These are phyloP conservation scores for Cladopsammia gracilis DNA, from an alignment of 64 coral and sea anemone genomes.

Conservation along the genomic window DNA sequence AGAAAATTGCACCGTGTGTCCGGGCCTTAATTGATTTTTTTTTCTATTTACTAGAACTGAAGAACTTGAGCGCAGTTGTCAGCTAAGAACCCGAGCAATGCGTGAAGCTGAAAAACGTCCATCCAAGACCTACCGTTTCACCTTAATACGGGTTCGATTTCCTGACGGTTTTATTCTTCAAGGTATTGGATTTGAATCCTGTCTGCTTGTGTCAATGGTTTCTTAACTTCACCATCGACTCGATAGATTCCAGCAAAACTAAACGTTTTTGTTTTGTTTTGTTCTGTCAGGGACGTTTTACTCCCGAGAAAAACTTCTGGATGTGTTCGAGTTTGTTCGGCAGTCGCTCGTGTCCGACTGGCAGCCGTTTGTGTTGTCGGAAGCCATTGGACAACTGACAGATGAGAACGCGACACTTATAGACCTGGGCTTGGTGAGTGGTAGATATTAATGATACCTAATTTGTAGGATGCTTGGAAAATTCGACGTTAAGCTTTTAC, in stretches of 20 bases:
- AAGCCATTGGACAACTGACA: slow-evolving; percentile 81
- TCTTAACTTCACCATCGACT: not conserved
- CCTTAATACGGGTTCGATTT: slow-evolving; percentile 89
- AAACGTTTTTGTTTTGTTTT: not conserved
- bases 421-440: slow-evolving; percentile 89
- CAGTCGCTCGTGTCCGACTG: slow-evolving; percentile 88
- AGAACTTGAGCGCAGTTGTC: slow-evolving; percentile 83
- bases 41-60: slow-evolving; percentile 57
- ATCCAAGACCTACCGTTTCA: slow-evolving; percentile 81
- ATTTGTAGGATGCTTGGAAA: too few relatives aligned
- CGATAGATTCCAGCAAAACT: not conserved
- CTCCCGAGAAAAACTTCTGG: slow-evolving; percentile 79
- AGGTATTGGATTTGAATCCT: slow-evolving; percentile 54
- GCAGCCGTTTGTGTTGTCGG: slow-evolving; percentile 89
- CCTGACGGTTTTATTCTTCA: slow-evolving; percentile 90
- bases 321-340: slow-evolving; percentile 89
- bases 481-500: too few relatives aligned
- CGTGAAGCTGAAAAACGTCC: slow-evolving; percentile 90
- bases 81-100: slow-evolving; percentile 92
- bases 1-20: too few relatives aligned
- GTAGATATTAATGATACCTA: too few relatives aligned
- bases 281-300: slow-evolving; percentile 80
- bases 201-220: not conserved
- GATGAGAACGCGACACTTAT: slow-evolving; percentile 78
- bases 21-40: not conserved